Evolutionary conservation across 2,888 invertebrate genomes (phyloP), one percentile per base, ranked within the genome.

Genomic region (Thera obeliscata): DNA sequence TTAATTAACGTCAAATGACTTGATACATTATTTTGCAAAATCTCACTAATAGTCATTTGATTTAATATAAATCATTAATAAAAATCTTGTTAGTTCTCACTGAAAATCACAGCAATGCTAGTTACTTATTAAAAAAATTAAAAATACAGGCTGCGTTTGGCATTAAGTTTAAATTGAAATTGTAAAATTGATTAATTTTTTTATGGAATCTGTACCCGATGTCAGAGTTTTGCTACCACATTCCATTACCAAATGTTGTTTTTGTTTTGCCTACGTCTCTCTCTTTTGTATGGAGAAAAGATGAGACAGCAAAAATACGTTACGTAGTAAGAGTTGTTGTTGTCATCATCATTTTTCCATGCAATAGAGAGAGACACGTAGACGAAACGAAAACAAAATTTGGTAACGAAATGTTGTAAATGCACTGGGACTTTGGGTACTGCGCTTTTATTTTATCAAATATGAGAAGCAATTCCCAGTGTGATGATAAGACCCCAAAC

Each of bases 21-120:
- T 62, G 35, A 62, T 49, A 58, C 61, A 66, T 62, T 49, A 35
- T 61, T 61, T 11, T 11, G 61, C 38, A 58, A 61, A 61, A 65
- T 65, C 65, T 66, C 58, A 66, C 62, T 65, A 56, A 56, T 60
- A n/a, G 59, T 60, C 67, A 50, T 54, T 58, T 38, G 49, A 56
- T 56, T 62, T 63, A 57, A 58, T 58, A 63, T 56, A 59, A 63
- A 50, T 56, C 58, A 58, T 22, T 63, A 43, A 66, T 58, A 61
- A 56, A 65, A 52, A 61, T 61, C 35, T 61, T 55, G 35, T 67
- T 56, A 22, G 3, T 4, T 66, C 57, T 64, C 67, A 64, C 61
- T 64, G 48, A 64, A 64, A 64, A 68, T 68, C 67, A 64, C 67
- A 68, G 67, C 49, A 61, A 65, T 61, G 64, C 58, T 49, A 59